Percentiles rank a stretch among this genome's conserved stretches.
Conservation (phyloP, 2,888 invertebrate species). For the Lasioglossum figueresi region DNA sequence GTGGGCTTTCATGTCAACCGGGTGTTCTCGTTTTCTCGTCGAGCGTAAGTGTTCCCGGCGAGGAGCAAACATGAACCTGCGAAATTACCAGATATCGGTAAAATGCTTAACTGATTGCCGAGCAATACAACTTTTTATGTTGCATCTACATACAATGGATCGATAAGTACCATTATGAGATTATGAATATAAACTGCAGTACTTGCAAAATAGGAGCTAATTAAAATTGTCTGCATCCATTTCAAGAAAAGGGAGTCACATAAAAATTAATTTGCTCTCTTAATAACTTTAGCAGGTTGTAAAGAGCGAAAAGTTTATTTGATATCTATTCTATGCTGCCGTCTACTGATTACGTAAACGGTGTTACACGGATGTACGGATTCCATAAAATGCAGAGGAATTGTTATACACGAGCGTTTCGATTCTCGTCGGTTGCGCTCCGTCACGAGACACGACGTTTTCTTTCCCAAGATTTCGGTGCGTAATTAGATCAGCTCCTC, state of each 20-base stretch:
- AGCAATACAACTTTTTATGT: background rate
- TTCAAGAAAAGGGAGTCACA: too few relatives aligned
- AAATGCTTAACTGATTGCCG: background rate
- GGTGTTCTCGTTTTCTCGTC: too few relatives aligned
- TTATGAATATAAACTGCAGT: too few relatives aligned
- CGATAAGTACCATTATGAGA: too few relatives aligned
- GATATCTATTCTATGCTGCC: background rate
- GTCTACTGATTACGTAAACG: background rate
- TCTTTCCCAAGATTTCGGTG: conserved; percentile 33
- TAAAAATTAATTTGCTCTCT: background rate
- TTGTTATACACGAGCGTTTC: background rate
- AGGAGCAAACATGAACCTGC: too few relatives aligned
- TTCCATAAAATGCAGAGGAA: background rate
- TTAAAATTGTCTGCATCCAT: too few relatives aligned
- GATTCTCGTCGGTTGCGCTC: background rate
- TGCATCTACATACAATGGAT: too few relatives aligned
- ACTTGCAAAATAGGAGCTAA: too few relatives aligned
- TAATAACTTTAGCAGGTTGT: background rate
- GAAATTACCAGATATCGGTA: too few relatives aligned
- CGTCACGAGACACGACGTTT: conserved; percentile 7
- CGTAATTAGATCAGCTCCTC: conserved; percentile 61
- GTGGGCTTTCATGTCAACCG: background rate
- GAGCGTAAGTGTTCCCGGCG: too few relatives aligned
- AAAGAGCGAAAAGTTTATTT: background rate
- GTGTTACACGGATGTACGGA: background rate